phyloP scores from a whole-genome alignment of 2,888 invertebrate genomes.

The Cabera pusaria region DNA sequence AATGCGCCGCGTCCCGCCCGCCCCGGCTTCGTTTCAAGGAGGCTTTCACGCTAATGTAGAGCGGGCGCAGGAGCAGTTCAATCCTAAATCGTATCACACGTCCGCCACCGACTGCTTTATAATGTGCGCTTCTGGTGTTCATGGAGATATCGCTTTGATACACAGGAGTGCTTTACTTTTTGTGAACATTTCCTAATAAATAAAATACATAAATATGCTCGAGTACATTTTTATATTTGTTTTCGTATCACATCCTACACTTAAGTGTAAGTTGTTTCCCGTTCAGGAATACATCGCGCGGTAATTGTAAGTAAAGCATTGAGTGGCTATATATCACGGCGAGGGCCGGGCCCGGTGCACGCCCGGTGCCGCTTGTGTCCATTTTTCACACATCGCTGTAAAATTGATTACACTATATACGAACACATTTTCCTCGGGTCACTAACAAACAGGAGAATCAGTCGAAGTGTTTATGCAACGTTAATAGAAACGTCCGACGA shows the following conservation, averaged over 20 bases:
- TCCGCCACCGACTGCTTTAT: slow-evolving; percentile 45
- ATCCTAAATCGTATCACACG: slow-evolving; percentile 69
- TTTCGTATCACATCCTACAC: slow-evolving; percentile 9
- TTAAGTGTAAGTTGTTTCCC: slow-evolving; percentile 38
- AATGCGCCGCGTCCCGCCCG: slow-evolving; percentile 68
- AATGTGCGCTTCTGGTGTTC: slow-evolving; percentile 25
- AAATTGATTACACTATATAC: slow-evolving; percentile 57
- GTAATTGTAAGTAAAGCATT: slow-evolving; percentile 59
- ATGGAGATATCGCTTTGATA: slow-evolving; percentile 18
- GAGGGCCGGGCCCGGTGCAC: slow-evolving; percentile 38
- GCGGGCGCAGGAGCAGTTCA: slow-evolving; percentile 67
- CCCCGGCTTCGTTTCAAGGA: slow-evolving; percentile 45
- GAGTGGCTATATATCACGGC: slow-evolving; percentile 56
- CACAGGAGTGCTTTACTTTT: slow-evolving; percentile 6
- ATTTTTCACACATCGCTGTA: slow-evolving; percentile 61
- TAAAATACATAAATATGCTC: too few species aligned
- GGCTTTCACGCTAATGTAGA: slow-evolving; percentile 76
- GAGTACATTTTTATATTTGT: slow-evolving; percentile 8
- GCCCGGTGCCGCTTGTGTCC: slow-evolving; percentile 45
- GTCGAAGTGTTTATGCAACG: slow-evolving; percentile 20
- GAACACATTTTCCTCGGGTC: slow-evolving; percentile 18
- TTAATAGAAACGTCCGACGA: slow-evolving; percentile 35
- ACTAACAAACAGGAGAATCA: slow-evolving; percentile 5
- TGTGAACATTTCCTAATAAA: background rate
- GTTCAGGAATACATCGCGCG: slow-evolving; percentile 50